These are phyloP conservation scores for Trimorus sp. DNA, from an alignment of 2,888 invertebrate genomes.

Conservation along the genomic window DNA sequence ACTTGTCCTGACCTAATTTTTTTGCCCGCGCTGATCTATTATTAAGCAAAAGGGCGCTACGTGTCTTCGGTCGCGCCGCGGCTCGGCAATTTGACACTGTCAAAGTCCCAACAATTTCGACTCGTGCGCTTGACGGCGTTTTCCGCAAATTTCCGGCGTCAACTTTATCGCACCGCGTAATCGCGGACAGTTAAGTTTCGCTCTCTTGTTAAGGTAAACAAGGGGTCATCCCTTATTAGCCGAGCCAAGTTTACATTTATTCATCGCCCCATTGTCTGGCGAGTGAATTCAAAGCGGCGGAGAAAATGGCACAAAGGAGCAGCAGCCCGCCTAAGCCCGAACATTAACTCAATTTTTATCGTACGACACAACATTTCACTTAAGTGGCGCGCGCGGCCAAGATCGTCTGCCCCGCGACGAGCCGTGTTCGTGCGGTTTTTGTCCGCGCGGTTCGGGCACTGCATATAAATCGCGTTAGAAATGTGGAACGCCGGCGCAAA, in stretches of 20 bases:
- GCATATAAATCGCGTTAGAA: constrained; percentile 49
- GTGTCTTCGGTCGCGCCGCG: too few relatives aligned
- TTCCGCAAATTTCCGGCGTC: background rate
- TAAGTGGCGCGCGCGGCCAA: constrained; percentile 31
- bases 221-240: too few relatives aligned
- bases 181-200: too few relatives aligned
- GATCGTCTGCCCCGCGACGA: constrained; percentile 3
- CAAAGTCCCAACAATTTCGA: too few relatives aligned
- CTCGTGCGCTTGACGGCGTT: background rate
- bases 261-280: too few relatives aligned
- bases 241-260: too few relatives aligned
- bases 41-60: too few relatives aligned
- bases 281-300: background rate
- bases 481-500: constrained; percentile 33
- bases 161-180: too few relatives aligned
- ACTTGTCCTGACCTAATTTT: constrained; percentile 48
- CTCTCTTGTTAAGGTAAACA: too few relatives aligned
- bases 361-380: constrained; percentile 53
- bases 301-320: constrained; percentile 2
- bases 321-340: constrained; percentile 9
- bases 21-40: background rate
- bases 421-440: constrained; percentile 31
- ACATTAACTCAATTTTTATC: constrained; percentile 55
- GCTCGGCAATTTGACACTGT: too few relatives aligned
- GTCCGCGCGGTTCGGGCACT: constrained; percentile 17